Evolutionary conservation across 1,140 invertebrate genomes (phyloP).

Genomic region (Meloidogyne floridensis): DNA sequence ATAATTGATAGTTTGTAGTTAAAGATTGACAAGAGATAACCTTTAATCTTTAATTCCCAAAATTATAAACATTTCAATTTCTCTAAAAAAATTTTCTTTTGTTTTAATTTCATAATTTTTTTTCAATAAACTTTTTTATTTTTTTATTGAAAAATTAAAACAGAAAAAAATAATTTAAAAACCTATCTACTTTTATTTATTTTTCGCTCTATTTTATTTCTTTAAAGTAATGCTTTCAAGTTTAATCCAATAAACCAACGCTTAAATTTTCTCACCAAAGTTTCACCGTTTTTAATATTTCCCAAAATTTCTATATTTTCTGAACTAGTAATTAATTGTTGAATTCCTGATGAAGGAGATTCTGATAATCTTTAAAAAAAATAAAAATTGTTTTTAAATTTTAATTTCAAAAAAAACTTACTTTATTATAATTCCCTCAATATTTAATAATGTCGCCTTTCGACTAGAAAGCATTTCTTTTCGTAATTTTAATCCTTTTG

Average conservation of each 20-base stretch:
- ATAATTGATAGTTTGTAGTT: too few relatives aligned
- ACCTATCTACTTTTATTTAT: too few relatives aligned
- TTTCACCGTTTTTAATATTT: constrained; percentile 34
- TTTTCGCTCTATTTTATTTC: background rate
- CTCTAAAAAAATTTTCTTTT: background rate
- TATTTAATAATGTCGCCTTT: constrained; percentile 38
- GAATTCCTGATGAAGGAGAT: constrained; percentile 44
- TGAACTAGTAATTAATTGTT: constrained; percentile 18
- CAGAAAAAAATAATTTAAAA: background rate
- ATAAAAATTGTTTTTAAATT: background rate
- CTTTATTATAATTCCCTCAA: constrained; percentile 32
- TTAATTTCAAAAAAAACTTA: constrained; percentile 18
- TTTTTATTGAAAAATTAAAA: background rate
- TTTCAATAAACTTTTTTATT: background rate
- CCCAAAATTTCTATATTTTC: constrained; percentile 36
- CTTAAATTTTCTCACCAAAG: constrained; percentile 44
- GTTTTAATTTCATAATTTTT: background rate
- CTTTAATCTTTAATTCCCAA: too few relatives aligned
- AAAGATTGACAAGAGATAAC: too few relatives aligned
- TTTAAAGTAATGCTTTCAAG: constrained; percentile 47
- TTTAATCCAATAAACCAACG: constrained; percentile 54
- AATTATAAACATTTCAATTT: background rate
- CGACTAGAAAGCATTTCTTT: constrained; percentile 42
- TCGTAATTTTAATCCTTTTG: constrained; percentile 36
- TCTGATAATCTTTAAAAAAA: constrained; percentile 41